A percentile compares a stretch with the other conserved stretches of the same genome.
These are phyloP conservation scores for Pelecanus crispus DNA, from an alignment of 2,113 vertebrate genomes.

Conservation along the genomic window DNA sequence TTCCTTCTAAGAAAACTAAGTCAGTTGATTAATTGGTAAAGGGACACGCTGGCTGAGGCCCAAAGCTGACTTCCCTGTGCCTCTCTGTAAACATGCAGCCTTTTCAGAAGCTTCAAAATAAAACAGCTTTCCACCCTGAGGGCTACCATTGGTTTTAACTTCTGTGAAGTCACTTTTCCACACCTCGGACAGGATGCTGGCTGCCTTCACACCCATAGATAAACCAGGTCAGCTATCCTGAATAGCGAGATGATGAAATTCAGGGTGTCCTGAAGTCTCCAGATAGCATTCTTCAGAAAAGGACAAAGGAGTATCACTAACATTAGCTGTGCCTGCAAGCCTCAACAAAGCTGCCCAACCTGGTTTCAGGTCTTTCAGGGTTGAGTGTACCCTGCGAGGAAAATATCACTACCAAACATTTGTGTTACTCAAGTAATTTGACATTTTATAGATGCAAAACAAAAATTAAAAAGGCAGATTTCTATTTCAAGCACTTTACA, in stretches of 20 bases:
- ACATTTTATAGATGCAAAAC: neutral
- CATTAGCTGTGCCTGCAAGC: slow-evolving; percentile 6
- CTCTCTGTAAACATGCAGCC: neutral
- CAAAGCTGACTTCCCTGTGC: neutral
- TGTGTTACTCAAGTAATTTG: neutral
- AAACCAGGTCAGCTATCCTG: neutral
- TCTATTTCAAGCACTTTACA: slow-evolving; percentile 56
- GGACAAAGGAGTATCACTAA: neutral
- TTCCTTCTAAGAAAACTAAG: slow-evolving; percentile 21
- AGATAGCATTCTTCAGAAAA: neutral
- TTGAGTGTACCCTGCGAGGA: slow-evolving; percentile 10
- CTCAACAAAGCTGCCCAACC: neutral
- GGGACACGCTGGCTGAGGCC: neutral
- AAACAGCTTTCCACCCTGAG: slow-evolving; percentile 17
- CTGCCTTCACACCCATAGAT: neutral
- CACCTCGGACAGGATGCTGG: neutral
- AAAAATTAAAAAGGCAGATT: neutral
- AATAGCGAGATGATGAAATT: neutral
- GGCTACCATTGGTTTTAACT: slow-evolving; percentile 45
- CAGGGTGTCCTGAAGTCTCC: neutral
- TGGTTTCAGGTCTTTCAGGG: neutral
- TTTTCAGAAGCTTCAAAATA: neutral
- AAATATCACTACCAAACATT: neutral
- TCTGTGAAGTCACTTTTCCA: slow-evolving; percentile 58
- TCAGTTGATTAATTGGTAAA: neutral